Conservation (phyloP, 92 coral and sea anemone species). For the Porites cylindrica region DNA sequence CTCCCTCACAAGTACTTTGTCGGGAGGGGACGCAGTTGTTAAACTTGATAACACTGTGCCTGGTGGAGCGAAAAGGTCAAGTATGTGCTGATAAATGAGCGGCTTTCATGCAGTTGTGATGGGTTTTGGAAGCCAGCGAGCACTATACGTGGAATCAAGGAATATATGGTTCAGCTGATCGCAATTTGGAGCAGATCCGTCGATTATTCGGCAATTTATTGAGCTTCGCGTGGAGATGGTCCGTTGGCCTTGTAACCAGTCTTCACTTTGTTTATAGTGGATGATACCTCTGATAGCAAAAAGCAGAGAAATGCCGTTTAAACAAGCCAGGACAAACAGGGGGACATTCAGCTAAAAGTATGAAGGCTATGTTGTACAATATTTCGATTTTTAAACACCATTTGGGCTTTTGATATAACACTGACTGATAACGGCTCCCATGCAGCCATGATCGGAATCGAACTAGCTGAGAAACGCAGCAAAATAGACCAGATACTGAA, state of each 20-base stretch:
- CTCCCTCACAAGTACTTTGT: too few relatives aligned
- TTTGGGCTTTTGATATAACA: not conserved
- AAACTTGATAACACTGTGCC: not conserved
- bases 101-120: not conserved
- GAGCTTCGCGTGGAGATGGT: conserved; percentile 15
- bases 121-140: conserved; percentile 11
- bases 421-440: not conserved
- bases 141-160: not conserved
- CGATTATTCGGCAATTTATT: not conserved
- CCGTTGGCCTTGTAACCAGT: conserved; percentile 9
- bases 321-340: not conserved
- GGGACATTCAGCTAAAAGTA: too few relatives aligned
- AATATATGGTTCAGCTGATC: not conserved
- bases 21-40: too few relatives aligned
- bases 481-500: not conserved
- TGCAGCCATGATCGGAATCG: not conserved
- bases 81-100: conserved; percentile 7
- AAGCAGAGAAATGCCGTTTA: not conserved
- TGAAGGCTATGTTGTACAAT: too few relatives aligned
- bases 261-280: conserved; percentile 2
- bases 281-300: not conserved
- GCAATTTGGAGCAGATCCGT: too few relatives aligned
- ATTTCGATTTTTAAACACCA: too few relatives aligned
- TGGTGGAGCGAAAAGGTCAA: not conserved
- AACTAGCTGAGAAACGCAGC: conserved; percentile 2